Conservation (phyloP, 2,797 vertebrate genomes). For the Mycteria americana region DNA sequence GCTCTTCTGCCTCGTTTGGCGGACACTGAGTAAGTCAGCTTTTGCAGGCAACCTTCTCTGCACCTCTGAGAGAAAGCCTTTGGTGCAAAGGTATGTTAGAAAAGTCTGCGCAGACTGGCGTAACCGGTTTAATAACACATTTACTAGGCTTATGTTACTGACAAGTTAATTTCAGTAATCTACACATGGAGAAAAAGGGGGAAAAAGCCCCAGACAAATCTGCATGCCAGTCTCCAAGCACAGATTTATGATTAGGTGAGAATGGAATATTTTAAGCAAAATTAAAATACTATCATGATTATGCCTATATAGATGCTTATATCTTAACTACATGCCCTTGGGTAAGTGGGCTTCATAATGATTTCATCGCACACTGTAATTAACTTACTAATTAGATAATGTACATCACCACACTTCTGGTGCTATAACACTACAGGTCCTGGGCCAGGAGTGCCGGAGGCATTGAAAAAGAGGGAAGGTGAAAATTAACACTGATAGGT, state of each 20-base stretch:
- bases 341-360: background rate
- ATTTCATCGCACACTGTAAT: background rate
- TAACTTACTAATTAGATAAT: background rate
- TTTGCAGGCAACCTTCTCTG: background rate
- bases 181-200: background rate
- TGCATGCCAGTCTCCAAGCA: background rate
- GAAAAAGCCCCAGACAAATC: background rate
- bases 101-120: background rate
- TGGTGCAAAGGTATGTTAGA: background rate
- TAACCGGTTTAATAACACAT: background rate
- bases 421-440: background rate
- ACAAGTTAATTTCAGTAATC: background rate
- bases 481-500: background rate
- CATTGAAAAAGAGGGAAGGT: background rate
- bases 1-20: conserved; percentile 89
- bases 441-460: background rate
- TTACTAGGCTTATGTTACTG: background rate
- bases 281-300: background rate
- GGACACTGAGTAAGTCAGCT: conserved; percentile 84
- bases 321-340: background rate
- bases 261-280: background rate
- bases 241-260: background rate
- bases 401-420: background rate
- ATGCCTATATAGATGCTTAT: background rate
- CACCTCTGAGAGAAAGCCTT: background rate